A percentile compares a stretch with the other conserved stretches of the same genome.
Evolutionary conservation across 2,888 invertebrate species (phyloP).

Genomic region (Stenodera caucasica): DNA sequence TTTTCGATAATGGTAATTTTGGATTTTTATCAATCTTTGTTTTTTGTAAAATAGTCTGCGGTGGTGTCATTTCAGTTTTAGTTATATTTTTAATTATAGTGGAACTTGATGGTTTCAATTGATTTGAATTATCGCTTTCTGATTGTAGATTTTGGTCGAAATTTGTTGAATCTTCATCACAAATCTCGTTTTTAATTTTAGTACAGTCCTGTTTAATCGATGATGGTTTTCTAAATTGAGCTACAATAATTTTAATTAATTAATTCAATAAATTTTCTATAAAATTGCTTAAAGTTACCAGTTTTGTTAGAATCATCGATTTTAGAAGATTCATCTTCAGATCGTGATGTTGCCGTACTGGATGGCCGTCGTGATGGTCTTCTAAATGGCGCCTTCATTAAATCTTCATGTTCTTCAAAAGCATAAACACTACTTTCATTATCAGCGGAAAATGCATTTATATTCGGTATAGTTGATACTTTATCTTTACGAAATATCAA

Average conservation of each 20-base stretch:
- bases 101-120: conserved; percentile 3
- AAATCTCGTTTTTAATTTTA: conserved; percentile 1
- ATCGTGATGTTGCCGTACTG: conserved; percentile 55
- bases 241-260: no score
- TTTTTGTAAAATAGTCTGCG: conserved; percentile 26
- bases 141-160: not conserved
- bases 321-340: conserved; percentile 55
- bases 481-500: conserved; percentile 62
- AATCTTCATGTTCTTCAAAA: conserved; percentile 66
- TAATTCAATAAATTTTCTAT: no score
- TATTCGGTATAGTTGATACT: conserved; percentile 53
- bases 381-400: conserved; percentile 62
- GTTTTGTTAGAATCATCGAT: conserved; percentile 45
- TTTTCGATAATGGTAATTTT: conserved; percentile 16
- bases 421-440: conserved; percentile 74
- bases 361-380: conserved; percentile 57
- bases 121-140: not conserved
- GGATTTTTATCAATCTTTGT: conserved; percentile 20
- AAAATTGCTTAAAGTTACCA: conserved; percentile 22
- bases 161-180: conserved; percentile 28
- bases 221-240: conserved; percentile 46
- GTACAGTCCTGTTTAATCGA: conserved; percentile 38
- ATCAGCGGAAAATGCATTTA: conserved; percentile 67
- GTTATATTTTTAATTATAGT: not conserved
- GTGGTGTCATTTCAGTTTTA: conserved; percentile 22